Base-by-base conservation (phyloP, 2,797 vertebrate genomes). In the Myotis findleyi region DNA sequence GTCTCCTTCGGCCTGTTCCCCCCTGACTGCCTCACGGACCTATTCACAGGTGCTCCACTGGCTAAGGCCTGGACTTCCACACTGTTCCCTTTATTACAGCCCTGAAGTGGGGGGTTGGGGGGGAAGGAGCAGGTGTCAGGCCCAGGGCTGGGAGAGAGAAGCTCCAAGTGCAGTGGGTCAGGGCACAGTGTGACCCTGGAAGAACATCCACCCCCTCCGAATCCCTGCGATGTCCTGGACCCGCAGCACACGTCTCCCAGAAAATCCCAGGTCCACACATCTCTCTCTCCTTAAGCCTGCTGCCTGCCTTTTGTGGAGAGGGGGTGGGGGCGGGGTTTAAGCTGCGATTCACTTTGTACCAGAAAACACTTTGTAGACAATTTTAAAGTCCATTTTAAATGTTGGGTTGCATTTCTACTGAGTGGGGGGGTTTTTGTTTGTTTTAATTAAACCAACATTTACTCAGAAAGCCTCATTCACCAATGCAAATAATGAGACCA, bases 211-310 rank as follows among this genome's bases (percentile, higher is more conserved):
- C 38, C 38, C 38, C 5, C 38, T 6, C 38, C 38, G 16, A 51
- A 18, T 18, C 5, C 17, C 51, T 18, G 51, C 0, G 7, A 8
- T 0, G 4, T 0, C n/a, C 17, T 0, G 23, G 44, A 16, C 44
- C 36, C 30, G 69, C n/a, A 30, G 69, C 5, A 23, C 18, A 6
- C 23, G 0, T 0, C 16, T n/a, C 66, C n/a, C 23, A 27, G 27
- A 4, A 0, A 0, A 11, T 14, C 0, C 3, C 44, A 41, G 17
- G 2, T 3, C 4, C 5, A 23, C 18, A 6, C 20, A 0, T 0
- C 16, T n/a, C 66, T 27, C 25, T 51, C 68, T 27, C 41, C 33
- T 2, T 0, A 75, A 73, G 33, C 87, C 4, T 44, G 3, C n/a
- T n/a, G 8, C 44, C 55, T 72, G 49, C 7, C 57, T 27, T 47